Evolutionary conservation across 2,888 invertebrate species (phyloP).

Genomic region (Anticlea derivata): DNA sequence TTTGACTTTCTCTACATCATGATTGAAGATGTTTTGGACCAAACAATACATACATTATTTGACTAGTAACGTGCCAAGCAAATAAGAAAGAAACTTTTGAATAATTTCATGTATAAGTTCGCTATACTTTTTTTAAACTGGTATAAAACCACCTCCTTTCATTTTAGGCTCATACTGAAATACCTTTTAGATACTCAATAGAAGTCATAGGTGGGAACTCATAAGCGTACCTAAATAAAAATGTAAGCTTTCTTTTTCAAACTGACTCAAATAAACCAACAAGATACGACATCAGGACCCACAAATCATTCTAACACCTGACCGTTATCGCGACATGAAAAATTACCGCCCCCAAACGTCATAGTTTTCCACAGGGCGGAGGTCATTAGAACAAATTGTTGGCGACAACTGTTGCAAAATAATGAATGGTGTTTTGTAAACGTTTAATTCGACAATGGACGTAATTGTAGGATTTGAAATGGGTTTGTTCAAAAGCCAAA

Average conservation of each 20-base stretch:
- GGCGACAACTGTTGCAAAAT: constrained; percentile 61
- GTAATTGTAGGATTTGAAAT: constrained; percentile 7
- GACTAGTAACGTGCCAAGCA: too few species aligned
- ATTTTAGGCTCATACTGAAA: too few species aligned
- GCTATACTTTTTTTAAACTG: too few species aligned
- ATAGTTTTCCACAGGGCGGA: constrained; percentile 64
- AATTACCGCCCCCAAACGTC: constrained; percentile 71
- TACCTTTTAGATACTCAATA: background rate
- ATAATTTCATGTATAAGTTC: too few species aligned
- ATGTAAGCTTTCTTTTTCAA: constrained; percentile 9
- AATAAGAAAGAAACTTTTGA: too few species aligned
- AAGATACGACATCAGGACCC: constrained; percentile 32
- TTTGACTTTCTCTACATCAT: background rate
- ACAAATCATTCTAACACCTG: constrained; percentile 83
- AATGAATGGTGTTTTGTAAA: constrained; percentile 46
- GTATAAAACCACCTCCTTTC: too few species aligned
- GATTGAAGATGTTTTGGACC: too few species aligned
- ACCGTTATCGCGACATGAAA: constrained; percentile 81
- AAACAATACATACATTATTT: too few species aligned
- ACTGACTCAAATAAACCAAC: constrained; percentile 28
- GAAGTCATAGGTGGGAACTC: background rate
- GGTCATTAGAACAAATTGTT: constrained; percentile 74
- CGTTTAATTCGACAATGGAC: constrained; percentile 28
- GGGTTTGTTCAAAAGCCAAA: constrained; percentile 26
- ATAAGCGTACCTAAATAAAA: background rate